Percentiles rank a stretch among this genome's conserved stretches.
These are phyloP conservation scores for Magallana angulata DNA, from an alignment of 1,140 invertebrate genomes.

Conservation along the genomic window DNA sequence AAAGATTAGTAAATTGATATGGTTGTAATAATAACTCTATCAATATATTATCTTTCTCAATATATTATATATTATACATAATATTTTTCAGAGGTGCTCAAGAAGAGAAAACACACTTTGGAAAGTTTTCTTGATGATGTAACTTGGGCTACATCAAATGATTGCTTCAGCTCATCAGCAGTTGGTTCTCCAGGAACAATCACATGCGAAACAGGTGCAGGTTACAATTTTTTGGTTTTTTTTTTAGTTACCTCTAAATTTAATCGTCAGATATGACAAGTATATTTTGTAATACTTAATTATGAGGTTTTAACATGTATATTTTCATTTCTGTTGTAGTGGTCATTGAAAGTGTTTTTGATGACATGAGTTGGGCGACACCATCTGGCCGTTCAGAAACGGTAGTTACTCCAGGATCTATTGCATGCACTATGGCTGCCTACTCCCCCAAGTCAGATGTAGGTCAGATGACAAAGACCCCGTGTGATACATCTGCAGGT, in stretches of 20 bases:
- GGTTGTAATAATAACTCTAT: neutral
- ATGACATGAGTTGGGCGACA: neutral
- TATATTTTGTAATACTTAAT: neutral
- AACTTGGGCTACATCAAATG: neutral
- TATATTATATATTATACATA: neutral
- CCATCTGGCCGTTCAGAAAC: neutral
- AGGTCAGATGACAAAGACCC: too few relatives aligned
- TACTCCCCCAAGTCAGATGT: neutral
- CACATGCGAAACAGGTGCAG: neutral
- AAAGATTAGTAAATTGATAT: constrained; percentile 17
- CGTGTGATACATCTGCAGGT: too few relatives aligned
- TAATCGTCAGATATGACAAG: neutral
- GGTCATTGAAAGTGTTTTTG: neutral
- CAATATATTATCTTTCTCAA: neutral
- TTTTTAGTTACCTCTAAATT: neutral
- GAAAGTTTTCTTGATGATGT: neutral
- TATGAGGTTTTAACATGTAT: constrained; percentile 6
- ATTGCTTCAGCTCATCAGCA: neutral
- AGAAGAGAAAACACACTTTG: neutral
- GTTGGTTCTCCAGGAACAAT: neutral
- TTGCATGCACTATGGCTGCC: neutral
- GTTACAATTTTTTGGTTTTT: neutral
- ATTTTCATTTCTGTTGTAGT: neutral
- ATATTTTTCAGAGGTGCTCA: neutral
- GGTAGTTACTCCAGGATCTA: neutral